Conservation (phyloP, 64 coral and sea anemone species). For the Montipora cactus region DNA sequence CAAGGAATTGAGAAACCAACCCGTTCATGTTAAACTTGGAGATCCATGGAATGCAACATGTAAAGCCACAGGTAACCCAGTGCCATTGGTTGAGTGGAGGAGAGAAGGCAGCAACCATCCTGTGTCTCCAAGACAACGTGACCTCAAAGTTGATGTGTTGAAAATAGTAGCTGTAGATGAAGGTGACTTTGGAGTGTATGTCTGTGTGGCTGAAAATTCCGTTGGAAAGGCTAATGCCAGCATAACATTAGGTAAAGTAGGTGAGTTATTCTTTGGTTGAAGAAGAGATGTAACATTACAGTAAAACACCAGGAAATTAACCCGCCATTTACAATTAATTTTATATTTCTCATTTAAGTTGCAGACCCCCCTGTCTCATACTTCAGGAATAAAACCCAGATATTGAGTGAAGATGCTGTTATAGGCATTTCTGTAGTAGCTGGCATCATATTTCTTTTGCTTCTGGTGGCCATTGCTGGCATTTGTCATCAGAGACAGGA, state of each 20-base stretch:
- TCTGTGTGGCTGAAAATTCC: conserved; percentile 72
- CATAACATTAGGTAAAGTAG: conserved; percentile 43
- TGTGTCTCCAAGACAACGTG: background rate
- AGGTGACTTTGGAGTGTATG: conserved; percentile 67
- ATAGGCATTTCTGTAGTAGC: conserved; percentile 23
- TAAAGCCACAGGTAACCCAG: conserved; percentile 76
- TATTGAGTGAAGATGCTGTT: background rate
- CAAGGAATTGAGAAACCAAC: background rate
- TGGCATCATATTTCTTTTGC: background rate
- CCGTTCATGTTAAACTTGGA: background rate
- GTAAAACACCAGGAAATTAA: too few species aligned
- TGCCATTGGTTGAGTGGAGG: conserved; percentile 70
- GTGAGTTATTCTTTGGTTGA: background rate
- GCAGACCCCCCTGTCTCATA: too few species aligned
- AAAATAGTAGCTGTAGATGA: conserved; percentile 30
- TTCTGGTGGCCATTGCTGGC: background rate
- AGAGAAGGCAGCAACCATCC: conserved; percentile 30
- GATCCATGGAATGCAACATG: conserved; percentile 42
- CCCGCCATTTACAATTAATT: too few species aligned
- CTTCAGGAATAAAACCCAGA: too few species aligned
- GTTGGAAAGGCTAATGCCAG: background rate
- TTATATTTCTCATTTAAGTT: too few species aligned
- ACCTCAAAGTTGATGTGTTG: conserved; percentile 3
- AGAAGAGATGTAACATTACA: too few species aligned
- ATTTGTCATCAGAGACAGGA: background rate